A percentile compares a stretch with the other conserved stretches of the same genome.
Evolutionary conservation across 2,113 vertebrate genomes (phyloP).

Genomic region (Alexandromys fortis): DNA sequence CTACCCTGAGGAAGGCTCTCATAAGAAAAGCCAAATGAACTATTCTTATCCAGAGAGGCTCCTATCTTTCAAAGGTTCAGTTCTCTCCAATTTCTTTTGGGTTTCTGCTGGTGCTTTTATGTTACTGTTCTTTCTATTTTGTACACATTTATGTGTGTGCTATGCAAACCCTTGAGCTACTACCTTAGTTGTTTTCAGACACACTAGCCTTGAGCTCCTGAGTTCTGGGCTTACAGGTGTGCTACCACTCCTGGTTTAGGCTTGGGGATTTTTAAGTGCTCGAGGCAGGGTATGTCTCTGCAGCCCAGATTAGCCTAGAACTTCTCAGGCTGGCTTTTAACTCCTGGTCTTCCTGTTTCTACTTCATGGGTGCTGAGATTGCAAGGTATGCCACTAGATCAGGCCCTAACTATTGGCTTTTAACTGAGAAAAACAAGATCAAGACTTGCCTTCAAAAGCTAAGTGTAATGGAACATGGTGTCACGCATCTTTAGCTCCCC

Average conservation of each 20-base stretch:
- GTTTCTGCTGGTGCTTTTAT: neutral
- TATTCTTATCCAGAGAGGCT: neutral
- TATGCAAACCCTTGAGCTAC: neutral
- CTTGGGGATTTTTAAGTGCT: neutral
- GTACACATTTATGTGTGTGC: neutral
- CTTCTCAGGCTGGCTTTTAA: neutral
- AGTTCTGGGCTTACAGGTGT: neutral
- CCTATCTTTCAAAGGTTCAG: neutral
- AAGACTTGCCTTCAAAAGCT: neutral
- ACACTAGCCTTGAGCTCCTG: neutral
- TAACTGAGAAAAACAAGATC: neutral
- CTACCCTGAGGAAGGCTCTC: neutral
- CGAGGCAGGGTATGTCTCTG: neutral
- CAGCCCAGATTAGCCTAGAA: neutral
- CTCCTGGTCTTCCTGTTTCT: neutral
- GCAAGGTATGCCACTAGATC: neutral
- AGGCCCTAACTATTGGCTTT: neutral
- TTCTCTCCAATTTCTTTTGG: neutral
- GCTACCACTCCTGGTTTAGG: neutral
- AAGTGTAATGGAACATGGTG: too few species aligned
- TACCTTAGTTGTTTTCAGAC: neutral
- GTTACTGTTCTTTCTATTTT: constrained; percentile 1
- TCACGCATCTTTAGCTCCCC: neutral
- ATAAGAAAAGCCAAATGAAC: neutral
- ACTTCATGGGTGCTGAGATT: neutral